Base-by-base conservation (phyloP, 2,888 invertebrate genomes). In the Choreutis nemorana region DNA sequence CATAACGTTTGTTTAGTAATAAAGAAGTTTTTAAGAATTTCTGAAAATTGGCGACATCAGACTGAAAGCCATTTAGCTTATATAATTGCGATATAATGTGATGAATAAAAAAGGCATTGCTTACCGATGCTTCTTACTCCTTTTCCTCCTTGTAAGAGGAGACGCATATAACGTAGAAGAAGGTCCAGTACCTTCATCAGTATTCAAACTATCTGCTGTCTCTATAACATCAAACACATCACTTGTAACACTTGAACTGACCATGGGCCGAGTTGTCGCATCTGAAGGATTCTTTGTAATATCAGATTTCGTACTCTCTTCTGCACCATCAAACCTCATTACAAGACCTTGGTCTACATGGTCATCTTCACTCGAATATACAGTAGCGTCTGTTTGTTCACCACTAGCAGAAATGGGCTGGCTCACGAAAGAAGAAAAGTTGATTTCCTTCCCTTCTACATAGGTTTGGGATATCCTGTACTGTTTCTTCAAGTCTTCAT, bases 391-490 rank as follows among this genome's bases (percentile, higher is more conserved):
- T 7, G 57, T 53, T 0, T 45, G 44, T 8, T 45, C 28, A 1
- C 49, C 55, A 23, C 60, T 55, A 1, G 37, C 32, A 6, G 41
- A 49, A 2, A 45, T 36, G 10, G 39, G 43, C 26, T 62, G 61
- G 0, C 52, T 51, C 0, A 46, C 44, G 2, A 42, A 39, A 2
- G 45, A 45, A 2, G 66, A 61, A 11, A 75, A 75, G 0, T 55
- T 40, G 2, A 77, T 72, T 45, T 77, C 75, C 35, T 63, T 73
- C 0, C 77, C 77, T 57, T 78, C 78, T 0, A 77, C 73, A 22
- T 73, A 73, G 0, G 66, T 70, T 45, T 77, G 77, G 0, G 72
- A 75, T 33, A 77, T 75, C 29, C 77, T 50, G 32, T 59, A 72
- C 1, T 77, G 70, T 37, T 71, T 73, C 33, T 71, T 75, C 0